Evolutionary conservation across 2,888 invertebrate species (phyloP), one percentile per base, ranked within the genome.

Genomic region (Thereva nobilitata): DNA sequence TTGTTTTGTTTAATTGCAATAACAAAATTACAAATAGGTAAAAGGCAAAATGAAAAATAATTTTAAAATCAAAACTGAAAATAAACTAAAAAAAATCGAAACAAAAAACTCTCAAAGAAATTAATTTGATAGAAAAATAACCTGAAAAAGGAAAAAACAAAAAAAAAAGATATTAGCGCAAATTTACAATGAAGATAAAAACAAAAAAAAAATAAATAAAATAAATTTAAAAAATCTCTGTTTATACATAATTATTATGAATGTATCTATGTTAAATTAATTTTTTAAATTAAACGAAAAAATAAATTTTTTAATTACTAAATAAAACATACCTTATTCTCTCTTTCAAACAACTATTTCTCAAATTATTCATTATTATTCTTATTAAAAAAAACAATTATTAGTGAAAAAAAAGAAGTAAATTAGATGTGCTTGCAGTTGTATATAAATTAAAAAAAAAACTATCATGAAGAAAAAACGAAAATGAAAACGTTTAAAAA

Each of bases 401-500:
- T 61, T 61, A 61, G 61, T 61, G 50, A 50, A 61, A 50, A 40
- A 34, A 23, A 23, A 23, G 23, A 23, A 23, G 23, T 23, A 23
- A 61, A 50, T 56, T 61, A 61, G 61, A 61, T 61, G 61, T 61
- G 61, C 61, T 61, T 61, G 61, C 61, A 61, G 49, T 50, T 61
- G 61, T 61, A 61, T 40, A 61, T 61, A 61, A 50, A 50, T 50
- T 41, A 40, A 56, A 6, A 23, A 8, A 42, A 6, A 38, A 12
- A 47, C 10, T 10, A 38, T 40, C 34, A 34, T 23, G 49, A 40
- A 12, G 41, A 40, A 10, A n/a, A 61, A 37, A 49, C 50, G 41
- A 49, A 55, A 38, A 50, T 61, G 49, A 40, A 50, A 50, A 50
- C 10, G 49, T 50, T 49, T 61, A 40, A 7, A 45, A 9, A 12